Evolutionary conservation across 1,140 invertebrate species (phyloP), one percentile per base, ranked within the genome.

Genomic region (Drosophila hydei): DNA sequence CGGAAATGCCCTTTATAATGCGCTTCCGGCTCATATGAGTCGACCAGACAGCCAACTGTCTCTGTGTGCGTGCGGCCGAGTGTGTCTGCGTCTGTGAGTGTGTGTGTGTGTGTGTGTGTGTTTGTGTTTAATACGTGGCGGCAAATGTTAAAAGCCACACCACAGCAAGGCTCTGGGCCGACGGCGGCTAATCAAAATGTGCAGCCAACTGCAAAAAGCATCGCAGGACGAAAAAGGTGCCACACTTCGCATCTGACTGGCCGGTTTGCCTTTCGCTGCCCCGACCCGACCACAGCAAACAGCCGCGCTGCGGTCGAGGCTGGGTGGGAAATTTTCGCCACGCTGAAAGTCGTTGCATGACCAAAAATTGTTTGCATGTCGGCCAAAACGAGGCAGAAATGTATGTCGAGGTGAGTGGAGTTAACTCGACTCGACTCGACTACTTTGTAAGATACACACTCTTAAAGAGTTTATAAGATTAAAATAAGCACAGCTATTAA

Each of bases 1-100:
- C 81, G 81, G 81, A 85, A 85, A 87, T 81, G 81, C 81, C 83
- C 74, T 77, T 87, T 85, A 87, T 81, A 85, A 77, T 81, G 67
- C 83, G 81, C 81, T 87, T 87, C 81, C 81, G 81, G 81, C 81
- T 87, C 81, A 75, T 81, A 72, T 75, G 73, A 59, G 70, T 43
- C 16, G 38, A n/a, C 50, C 81, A 85, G 81, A 87, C n/a, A n/a
- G n/a, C n/a, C n/a, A n/a, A n/a, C n/a, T n/a, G n/a, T n/a, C n/a
- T n/a, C n/a, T n/a, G n/a, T n/a, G n/a, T n/a, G n/a, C n/a, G n/a
- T n/a, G n/a, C n/a, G n/a, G n/a, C n/a, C n/a, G n/a, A n/a, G n/a
- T n/a, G 16, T 18, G 11, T 52, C 36, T 54, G 27, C 9, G 19
- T 50, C 4, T 36, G 36, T 52, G 38, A 40, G 21, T 25, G 52